Evolutionary conservation across 2,113 vertebrate genomes (phyloP).

Genomic region (Xenopus tropicalis): UCB_Xtro_10.0 CM004445.2:99690001-99690500

Average conservation of each 20-base stretch:
- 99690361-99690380: conserved; percentile 18
- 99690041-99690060: conserved; percentile 43
- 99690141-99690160: neutral
- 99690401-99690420: conserved; percentile 6
- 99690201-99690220: no score
- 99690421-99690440: conserved; percentile 9
- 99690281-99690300: neutral
- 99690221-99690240: neutral
- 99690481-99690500: conserved; percentile 28
- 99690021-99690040: conserved; percentile 45
- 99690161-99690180: no score
- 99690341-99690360: conserved; percentile 11
- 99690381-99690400: neutral
- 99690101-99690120: conserved; percentile 28
- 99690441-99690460: conserved; percentile 37
- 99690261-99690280: neutral
- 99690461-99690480: conserved; percentile 23
- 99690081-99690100: conserved; percentile 30
- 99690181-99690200: no score
- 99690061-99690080: conserved; percentile 30
- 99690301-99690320: conserved; percentile 15
- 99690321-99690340: conserved; percentile 14
- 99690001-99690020: conserved; percentile 48
- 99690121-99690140: neutral
- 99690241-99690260: neutral